phyloP scores from a whole-genome alignment of 2,113 vertebrate species.

The Takifugu bimaculatus region DNA sequence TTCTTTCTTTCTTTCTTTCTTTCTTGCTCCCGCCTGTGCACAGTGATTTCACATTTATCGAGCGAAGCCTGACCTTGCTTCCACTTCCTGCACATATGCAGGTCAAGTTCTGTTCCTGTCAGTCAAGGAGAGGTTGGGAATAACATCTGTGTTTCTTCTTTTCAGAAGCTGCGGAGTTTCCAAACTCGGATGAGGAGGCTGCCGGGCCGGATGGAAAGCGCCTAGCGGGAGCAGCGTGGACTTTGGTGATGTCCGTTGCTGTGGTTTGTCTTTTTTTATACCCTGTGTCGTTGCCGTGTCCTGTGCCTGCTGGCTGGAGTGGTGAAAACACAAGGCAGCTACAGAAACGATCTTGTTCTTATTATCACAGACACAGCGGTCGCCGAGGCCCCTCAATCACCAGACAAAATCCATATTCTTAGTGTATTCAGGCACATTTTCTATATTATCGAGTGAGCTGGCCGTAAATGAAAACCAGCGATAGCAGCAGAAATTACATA shows the following conservation, averaged over 20 bases:
- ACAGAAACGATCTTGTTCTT: conserved; percentile 72
- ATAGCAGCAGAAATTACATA: too few relatives aligned
- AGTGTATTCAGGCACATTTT: neutral
- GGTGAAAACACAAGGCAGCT: conserved; percentile 75
- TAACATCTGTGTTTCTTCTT: conserved; percentile 29
- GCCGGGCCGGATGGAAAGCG: too few relatives aligned
- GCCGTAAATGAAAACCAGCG: neutral
- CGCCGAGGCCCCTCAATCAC: conserved; percentile 40
- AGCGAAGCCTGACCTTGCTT: too few relatives aligned
- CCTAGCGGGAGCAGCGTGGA: conserved; percentile 23
- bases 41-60: too few relatives aligned
- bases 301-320: conserved; percentile 75
- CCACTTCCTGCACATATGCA: conserved; percentile 1
- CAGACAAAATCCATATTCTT: conserved; percentile 29
- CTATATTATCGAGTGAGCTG: neutral
- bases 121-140: conserved; percentile 39
- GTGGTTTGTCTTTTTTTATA: conserved; percentile 64
- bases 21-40: too few relatives aligned
- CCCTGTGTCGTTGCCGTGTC: conserved; percentile 64
- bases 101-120: conserved; percentile 43
- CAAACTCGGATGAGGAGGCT: neutral
- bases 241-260: conserved; percentile 61
- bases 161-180: neutral
- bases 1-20: too few relatives aligned
- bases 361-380: conserved; percentile 71